phyloP scores from a whole-genome alignment of 2,888 invertebrate species.

The Notocelia uddmanniana region DNA sequence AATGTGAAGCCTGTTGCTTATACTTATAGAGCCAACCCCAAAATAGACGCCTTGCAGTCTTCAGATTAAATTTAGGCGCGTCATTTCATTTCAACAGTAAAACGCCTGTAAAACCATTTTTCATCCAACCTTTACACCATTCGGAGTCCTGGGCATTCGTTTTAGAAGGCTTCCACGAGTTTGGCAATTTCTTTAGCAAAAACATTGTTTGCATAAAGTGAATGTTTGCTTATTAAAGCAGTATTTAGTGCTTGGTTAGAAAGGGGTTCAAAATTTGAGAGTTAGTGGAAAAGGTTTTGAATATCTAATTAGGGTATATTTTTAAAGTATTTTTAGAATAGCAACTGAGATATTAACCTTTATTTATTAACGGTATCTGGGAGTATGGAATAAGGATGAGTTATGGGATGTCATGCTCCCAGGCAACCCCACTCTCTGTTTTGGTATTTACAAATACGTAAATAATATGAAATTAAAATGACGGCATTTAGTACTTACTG shows the following conservation, averaged over 20 bases:
- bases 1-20: slow-evolving; percentile 27
- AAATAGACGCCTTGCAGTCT: slow-evolving; percentile 32
- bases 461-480: no score
- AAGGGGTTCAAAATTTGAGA: not conserved
- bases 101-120: not conserved
- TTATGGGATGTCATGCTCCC: no score
- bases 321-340: no score
- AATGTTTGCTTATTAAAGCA: slow-evolving; percentile 25
- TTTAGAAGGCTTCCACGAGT: not conserved
- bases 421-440: no score
- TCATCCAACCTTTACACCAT: not conserved
- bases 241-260: not conserved
- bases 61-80: slow-evolving; percentile 33
- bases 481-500: no score
- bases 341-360: no score
- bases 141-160: not conserved
- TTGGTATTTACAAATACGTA: no score
- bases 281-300: not conserved
- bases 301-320: not conserved
- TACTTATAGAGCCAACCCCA: slow-evolving; percentile 3
- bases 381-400: no score
- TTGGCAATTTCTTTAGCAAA: slow-evolving; percentile 12
- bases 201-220: slow-evolving; percentile 35
- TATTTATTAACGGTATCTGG: no score
- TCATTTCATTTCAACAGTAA: not conserved